Base-by-base conservation (phyloP, 2,113 vertebrate genomes). In the Ancistrus triradiatus region DNA sequence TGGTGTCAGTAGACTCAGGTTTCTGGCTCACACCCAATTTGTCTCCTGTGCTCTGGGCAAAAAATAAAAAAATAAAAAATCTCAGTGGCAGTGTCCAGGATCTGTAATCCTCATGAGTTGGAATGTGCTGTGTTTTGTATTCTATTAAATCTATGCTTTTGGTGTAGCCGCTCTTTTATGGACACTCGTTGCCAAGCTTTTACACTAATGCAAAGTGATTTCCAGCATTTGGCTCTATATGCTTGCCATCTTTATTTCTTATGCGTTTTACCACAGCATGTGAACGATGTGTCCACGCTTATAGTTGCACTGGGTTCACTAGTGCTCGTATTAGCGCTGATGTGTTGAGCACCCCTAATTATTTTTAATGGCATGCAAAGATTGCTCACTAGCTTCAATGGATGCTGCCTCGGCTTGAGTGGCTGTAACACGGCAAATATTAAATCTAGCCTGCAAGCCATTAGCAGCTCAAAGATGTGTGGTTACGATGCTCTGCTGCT, bases 41-140 rank as follows among this genome's bases (percentile, higher is more conserved):
- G 57, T 59, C 17, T 33, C 40, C 15, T 59, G 25, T 15, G 25
- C 57, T 46, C 17, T 33, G 17, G 57, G 42, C 57, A 19, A 7
- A 59, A 9, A 25, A 22, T 31, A n/a, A n/a, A n/a, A n/a, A n/a
- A n/a, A n/a, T n/a, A n/a, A n/a, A n/a, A 28, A 25, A 31, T 40
- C 15, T 44, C 10, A 59, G 22, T 14, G 25, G 25, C 38, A 31
- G 17, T 28, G 40, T 19, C 56, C 40, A 59, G 11, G 14, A 14
- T n/a, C 8, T 22, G n/a, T 43, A 2, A 14, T 58, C 22, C 56
- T 28, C 15, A 3, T 42, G 24, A 27, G n/a, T n/a, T n/a, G n/a
- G n/a, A n/a, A n/a, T n/a, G n/a, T n/a, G n/a, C n/a, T n/a, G n/a
- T n/a, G n/a, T n/a, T n/a, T n/a, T n/a, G n/a, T n/a, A n/a, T n/a